phyloP scores from a whole-genome alignment of 1,140 invertebrate species.

The Leucophenga varia region DNA sequence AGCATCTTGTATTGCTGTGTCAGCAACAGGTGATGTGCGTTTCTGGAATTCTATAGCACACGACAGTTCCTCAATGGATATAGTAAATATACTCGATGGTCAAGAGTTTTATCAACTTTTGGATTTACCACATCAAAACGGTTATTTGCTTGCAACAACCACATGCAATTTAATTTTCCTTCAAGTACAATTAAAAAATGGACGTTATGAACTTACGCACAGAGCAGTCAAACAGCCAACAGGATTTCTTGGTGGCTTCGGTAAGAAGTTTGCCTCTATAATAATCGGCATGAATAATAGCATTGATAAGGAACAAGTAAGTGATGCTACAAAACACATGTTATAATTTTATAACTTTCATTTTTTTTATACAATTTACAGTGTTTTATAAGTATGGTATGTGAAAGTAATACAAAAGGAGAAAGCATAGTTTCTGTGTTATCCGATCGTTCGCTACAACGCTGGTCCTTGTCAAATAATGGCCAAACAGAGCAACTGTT shows the following conservation, averaged over 20 bases:
- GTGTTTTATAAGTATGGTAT: constrained; percentile 43
- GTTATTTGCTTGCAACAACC: constrained; percentile 85
- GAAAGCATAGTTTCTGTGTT: constrained; percentile 38
- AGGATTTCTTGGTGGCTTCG: constrained; percentile 86
- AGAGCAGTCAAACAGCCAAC: constrained; percentile 74
- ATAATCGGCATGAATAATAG: constrained; percentile 80
- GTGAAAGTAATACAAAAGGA: constrained; percentile 22
- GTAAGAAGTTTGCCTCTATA: constrained; percentile 79
- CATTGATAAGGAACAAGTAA: constrained; percentile 76
- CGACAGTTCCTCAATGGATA: constrained; percentile 82
- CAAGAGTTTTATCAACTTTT: constrained; percentile 81
- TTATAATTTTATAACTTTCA: too few relatives aligned
- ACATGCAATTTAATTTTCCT: constrained; percentile 84
- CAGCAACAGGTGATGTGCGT: constrained; percentile 86
- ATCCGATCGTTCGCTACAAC: constrained; percentile 46
- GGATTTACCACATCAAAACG: constrained; percentile 68
- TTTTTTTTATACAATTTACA: constrained; percentile 6
- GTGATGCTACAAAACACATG: constrained; percentile 30
- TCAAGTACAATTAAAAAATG: constrained; percentile 62
- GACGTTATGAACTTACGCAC: constrained; percentile 69
- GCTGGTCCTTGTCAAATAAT: constrained; percentile 43
- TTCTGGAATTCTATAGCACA: constrained; percentile 91
- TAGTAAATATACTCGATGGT: constrained; percentile 78
- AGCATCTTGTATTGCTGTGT: constrained; percentile 87
- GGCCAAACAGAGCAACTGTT: constrained; percentile 43